These are phyloP conservation scores for Dinoponera quadriceps DNA, from an alignment of 1,140 invertebrate species.

Conservation along the genomic window DNA sequence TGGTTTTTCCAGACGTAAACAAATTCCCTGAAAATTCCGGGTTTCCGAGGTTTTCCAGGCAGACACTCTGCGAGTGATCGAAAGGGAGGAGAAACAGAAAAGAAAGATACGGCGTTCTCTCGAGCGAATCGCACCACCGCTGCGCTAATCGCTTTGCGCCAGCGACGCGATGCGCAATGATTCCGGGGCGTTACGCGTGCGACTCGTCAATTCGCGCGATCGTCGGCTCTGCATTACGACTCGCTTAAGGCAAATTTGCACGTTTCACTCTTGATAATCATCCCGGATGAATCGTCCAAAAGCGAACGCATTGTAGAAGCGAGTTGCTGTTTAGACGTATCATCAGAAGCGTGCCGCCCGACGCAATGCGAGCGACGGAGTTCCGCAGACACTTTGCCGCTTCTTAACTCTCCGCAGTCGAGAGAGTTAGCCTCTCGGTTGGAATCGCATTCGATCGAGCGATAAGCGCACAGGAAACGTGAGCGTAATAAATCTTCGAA, in stretches of 20 bases:
- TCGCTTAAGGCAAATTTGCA: slow-evolving; percentile 3
- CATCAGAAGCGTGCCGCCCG: background rate
- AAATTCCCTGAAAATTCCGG: no score
- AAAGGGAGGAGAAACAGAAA: no score
- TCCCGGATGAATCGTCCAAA: background rate
- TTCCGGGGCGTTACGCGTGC: background rate
- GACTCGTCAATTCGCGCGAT: background rate
- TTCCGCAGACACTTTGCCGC: background rate
- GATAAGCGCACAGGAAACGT: background rate
- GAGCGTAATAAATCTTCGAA: background rate
- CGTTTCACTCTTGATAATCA: slow-evolving; percentile 6
- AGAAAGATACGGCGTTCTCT: no score
- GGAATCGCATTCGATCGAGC: background rate
- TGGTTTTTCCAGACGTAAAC: no score
- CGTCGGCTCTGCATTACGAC: background rate
- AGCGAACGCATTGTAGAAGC: background rate
- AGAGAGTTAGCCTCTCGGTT: background rate
- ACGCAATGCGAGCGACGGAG: background rate
- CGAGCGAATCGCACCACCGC: background rate
- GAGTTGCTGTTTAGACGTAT: background rate
- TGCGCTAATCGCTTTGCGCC: slow-evolving; percentile 4
- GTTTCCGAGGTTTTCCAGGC: no score
- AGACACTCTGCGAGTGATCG: no score
- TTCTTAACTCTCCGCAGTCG: background rate
- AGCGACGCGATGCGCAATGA: background rate